A percentile compares a stretch with the other conserved stretches of the same genome.
Evolutionary conservation across 2,797 vertebrate species (phyloP).

Genomic region (Neoniphon sammara): DNA sequence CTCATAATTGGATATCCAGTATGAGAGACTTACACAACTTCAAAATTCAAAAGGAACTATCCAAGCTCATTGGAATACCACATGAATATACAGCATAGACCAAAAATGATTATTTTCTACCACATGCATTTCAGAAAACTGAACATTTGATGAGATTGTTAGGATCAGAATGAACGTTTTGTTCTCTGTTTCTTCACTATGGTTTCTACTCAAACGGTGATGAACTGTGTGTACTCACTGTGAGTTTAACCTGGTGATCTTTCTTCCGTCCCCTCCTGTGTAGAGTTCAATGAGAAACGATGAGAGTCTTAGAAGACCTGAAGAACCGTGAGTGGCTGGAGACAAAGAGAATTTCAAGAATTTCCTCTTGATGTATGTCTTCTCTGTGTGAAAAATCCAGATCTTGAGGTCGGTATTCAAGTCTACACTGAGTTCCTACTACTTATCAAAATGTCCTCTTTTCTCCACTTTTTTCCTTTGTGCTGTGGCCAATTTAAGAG

Average conservation of each 20-base stretch:
- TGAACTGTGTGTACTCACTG: conserved; percentile 63
- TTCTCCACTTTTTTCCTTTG: neutral
- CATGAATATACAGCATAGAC: neutral
- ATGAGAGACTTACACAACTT: neutral
- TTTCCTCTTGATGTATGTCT: conserved; percentile 60
- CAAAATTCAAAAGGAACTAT: neutral
- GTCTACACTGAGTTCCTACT: conserved; percentile 7
- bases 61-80: neutral
- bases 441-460: neutral
- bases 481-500: conserved; percentile 18
- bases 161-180: neutral
- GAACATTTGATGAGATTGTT: neutral
- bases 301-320: conserved; percentile 36
- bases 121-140: too few species aligned
- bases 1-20: too few species aligned
- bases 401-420: conserved; percentile 27
- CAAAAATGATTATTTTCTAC: too few species aligned
- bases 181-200: neutral
- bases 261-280: conserved; percentile 18
- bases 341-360: conserved; percentile 67
- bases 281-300: conserved; percentile 33
- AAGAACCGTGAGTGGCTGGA: conserved; percentile 19
- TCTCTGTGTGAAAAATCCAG: conserved; percentile 40
- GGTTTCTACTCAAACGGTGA: neutral
- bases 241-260: conserved; percentile 10